Base-by-base conservation (phyloP, 2,888 invertebrate species). In the Nemotelus nigrinus region DNA sequence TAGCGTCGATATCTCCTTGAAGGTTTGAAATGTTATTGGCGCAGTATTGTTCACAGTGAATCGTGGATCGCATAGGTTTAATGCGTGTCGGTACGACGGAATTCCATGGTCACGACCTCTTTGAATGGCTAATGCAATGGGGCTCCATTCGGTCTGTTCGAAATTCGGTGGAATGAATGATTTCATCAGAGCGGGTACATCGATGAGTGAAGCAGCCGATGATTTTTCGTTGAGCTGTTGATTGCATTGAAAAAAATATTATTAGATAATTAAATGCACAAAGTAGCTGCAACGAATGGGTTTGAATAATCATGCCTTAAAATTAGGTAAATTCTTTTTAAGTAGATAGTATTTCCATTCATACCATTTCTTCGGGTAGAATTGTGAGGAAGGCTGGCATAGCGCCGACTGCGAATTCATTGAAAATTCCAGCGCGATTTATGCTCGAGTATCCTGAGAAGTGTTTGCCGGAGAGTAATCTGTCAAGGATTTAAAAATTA, bases 401-500 rank as follows among this genome's bases (percentile, higher is more conserved):
- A 2, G 91, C 92, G 2, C 93, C 91, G 57, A 94, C 89, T 0
- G 95, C 94, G 0, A 94, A 93, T 83, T 94, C 94, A 78, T 94
- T 92, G 84, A 91, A 93, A 5, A 94, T 90, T 1, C 95, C 96
- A 0, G 93, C 93, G 71, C 92, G 90, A 84, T 92, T 91, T 0
- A 92, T 90, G 81, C 96, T 96, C 0, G 96, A 95, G 85, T 96
- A 96, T 72, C 93, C 93, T 0, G 90, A 89, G 87, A 92, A 94
- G 84, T 94, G 93, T 41, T 95, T 95, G 55, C 92, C 91, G 0
- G 90, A 91, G 88, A 80, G 92, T 89, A 82, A 91, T 89, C 92
- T n/a, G n/a, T n/a, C n/a, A n/a, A n/a, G n/a, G n/a, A n/a, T n/a
- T n/a, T n/a, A n/a, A n/a, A n/a, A n/a, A n/a, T n/a, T n/a, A n/a